A percentile compares a stretch with the other conserved stretches of the same genome.
Conservation (phyloP, 1,140 invertebrate species). For the Conus ventricosus region DNA sequence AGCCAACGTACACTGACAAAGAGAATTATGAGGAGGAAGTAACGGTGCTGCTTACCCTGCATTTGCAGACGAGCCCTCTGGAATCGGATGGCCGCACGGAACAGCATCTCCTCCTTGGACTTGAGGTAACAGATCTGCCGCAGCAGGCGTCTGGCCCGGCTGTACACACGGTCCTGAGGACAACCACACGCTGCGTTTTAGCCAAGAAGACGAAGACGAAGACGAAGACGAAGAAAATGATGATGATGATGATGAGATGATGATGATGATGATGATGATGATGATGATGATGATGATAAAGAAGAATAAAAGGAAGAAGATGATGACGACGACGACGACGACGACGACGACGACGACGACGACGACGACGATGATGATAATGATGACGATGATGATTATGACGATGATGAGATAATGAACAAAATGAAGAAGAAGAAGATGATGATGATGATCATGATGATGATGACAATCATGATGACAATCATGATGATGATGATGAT, state of each 20-base stretch:
- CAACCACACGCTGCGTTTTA: background rate
- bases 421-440: too few relatives aligned
- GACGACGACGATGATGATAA: too few relatives aligned
- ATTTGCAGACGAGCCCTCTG: slow-evolving; percentile 1
- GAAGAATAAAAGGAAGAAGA: background rate
- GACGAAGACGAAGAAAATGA: background rate
- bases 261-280: background rate
- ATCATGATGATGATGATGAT: too few relatives aligned
- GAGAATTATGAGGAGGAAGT: too few relatives aligned
- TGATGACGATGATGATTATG: too few relatives aligned
- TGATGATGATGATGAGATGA: background rate
- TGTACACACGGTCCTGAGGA: slow-evolving; percentile 2
- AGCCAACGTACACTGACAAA: too few relatives aligned
- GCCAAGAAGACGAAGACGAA: background rate
- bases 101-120: slow-evolving; percentile 16
- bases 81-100: slow-evolving; percentile 18
- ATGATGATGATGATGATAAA: background rate
- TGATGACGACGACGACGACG: too few relatives aligned
- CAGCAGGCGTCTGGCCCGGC: background rate
- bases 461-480: too few relatives aligned
- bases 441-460: too few relatives aligned
- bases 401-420: too few relatives aligned
- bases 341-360: too few relatives aligned
- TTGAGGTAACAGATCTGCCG: slow-evolving; percentile 25
- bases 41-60: background rate